These are phyloP conservation scores for Agriopis marginaria DNA, from an alignment of 2,888 invertebrate species.

Conservation along the genomic window DNA sequence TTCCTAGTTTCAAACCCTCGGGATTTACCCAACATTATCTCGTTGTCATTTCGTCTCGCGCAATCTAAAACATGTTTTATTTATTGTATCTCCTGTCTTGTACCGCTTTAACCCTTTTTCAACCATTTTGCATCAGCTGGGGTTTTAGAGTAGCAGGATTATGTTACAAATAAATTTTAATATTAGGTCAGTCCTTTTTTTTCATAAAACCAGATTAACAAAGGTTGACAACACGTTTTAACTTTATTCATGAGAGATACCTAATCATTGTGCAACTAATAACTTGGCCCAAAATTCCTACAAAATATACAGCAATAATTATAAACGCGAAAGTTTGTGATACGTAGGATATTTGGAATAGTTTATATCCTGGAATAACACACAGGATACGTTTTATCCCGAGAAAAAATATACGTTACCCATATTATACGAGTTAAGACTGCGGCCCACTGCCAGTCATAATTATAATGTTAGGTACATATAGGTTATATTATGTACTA, in stretches of 20 bases:
- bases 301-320: background rate
- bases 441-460: no score
- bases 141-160: conserved; percentile 1
- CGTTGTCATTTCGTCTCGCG: conserved; percentile 16
- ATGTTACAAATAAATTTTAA: background rate
- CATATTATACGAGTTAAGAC: no score
- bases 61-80: conserved; percentile 32
- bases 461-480: no score
- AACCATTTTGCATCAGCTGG: conserved; percentile 10
- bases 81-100: conserved; percentile 1
- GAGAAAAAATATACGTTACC: no score
- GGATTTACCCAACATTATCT: conserved; percentile 29
- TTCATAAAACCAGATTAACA: background rate
- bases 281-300: no score
- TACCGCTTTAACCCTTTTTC: conserved; percentile 7
- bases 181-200: background rate
- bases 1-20: conserved; percentile 27
- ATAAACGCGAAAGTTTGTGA: background rate
- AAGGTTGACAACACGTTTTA: no score
- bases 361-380: no score
- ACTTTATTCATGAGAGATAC: no score
- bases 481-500: no score
- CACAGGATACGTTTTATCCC: no score
- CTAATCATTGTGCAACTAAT: no score
- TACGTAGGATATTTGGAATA: no score